Percentiles rank a stretch among this genome's conserved stretches.
Evolutionary conservation across 2,888 invertebrate species (phyloP).

Genomic region (Drosophila colorata): DNA sequence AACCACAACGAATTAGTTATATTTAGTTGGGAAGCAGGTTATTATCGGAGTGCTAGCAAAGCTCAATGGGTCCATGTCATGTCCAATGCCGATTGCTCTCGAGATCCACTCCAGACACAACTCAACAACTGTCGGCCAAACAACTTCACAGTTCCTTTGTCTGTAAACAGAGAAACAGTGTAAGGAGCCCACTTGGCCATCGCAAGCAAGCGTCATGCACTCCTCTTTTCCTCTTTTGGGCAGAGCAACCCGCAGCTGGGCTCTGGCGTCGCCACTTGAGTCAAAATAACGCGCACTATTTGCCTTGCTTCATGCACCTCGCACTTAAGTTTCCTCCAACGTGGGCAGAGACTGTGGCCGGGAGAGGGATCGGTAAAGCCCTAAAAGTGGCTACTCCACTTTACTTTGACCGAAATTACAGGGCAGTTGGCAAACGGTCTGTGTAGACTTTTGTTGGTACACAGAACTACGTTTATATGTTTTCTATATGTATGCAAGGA

Average conservation of each 20-base stretch:
- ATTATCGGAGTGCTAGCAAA: constrained; percentile 13
- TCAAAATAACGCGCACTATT: constrained; percentile 72
- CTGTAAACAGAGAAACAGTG: constrained; percentile 65
- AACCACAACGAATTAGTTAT: neutral
- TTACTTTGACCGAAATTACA: constrained; percentile 52
- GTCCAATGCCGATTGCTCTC: constrained; percentile 42
- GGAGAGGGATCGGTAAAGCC: constrained; percentile 5
- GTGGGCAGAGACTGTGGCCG: neutral
- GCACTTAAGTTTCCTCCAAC: constrained; percentile 31
- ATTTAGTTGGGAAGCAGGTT: neutral
- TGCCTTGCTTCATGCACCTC: constrained; percentile 57
- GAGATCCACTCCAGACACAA: constrained; percentile 46
- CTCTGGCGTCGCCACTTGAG: constrained; percentile 31
- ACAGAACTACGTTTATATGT: constrained; percentile 4
- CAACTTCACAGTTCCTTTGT: constrained; percentile 78
- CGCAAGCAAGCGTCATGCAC: neutral
- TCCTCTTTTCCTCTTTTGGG: neutral
- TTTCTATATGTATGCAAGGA: constrained; percentile 4
- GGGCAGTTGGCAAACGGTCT: constrained; percentile 31
- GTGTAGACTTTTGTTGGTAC: constrained; percentile 7
- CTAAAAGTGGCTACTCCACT: constrained; percentile 48
- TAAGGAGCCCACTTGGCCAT: constrained; percentile 41
- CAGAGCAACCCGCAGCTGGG: constrained; percentile 5
- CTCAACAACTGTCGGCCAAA: constrained; percentile 71
- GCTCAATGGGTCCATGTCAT: constrained; percentile 44